These are phyloP conservation scores for Gyps fulvus DNA, from an alignment of 2,113 vertebrate genomes.

Conservation along the genomic window DNA sequence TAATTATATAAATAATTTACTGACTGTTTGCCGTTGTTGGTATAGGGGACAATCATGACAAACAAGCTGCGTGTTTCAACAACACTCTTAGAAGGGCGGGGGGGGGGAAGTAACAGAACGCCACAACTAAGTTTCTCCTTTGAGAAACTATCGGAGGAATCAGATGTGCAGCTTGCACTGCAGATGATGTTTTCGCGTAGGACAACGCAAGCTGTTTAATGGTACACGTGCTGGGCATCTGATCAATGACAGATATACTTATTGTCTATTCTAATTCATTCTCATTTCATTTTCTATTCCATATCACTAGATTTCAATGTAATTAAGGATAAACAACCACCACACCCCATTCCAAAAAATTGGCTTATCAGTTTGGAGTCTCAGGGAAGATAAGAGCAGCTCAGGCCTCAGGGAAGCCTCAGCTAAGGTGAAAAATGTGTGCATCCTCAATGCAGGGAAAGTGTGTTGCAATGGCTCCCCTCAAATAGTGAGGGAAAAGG, in stretches of 20 bases:
- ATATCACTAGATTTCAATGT: not conserved
- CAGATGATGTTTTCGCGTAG: not conserved
- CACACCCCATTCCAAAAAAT: not conserved
- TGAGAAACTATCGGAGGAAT: not conserved
- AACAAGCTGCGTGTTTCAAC: not conserved
- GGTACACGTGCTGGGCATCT: not conserved
- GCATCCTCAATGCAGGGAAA: not conserved
- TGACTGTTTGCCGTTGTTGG: not conserved
- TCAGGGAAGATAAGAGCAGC: not conserved
- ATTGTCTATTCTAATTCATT: not conserved
- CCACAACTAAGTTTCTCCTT: not conserved
- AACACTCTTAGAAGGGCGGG: not conserved
- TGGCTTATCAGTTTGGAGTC: slow-evolving; percentile 11
- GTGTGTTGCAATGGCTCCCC: not conserved
- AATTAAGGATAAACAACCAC: not conserved
- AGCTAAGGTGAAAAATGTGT: not conserved
- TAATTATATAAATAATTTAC: not conserved
- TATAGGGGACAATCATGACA: not conserved
- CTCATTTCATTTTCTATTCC: not conserved
- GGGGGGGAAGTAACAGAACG: not conserved
- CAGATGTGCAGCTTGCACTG: not conserved
- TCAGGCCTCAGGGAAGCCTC: not conserved
- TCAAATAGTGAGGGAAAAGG: not conserved
- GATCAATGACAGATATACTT: not conserved
- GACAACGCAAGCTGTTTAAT: not conserved